A percentile compares a stretch with the other conserved stretches of the same genome.
Conservation (phyloP, 2,888 invertebrate species). For the Allophyes oxyacanthae region DNA sequence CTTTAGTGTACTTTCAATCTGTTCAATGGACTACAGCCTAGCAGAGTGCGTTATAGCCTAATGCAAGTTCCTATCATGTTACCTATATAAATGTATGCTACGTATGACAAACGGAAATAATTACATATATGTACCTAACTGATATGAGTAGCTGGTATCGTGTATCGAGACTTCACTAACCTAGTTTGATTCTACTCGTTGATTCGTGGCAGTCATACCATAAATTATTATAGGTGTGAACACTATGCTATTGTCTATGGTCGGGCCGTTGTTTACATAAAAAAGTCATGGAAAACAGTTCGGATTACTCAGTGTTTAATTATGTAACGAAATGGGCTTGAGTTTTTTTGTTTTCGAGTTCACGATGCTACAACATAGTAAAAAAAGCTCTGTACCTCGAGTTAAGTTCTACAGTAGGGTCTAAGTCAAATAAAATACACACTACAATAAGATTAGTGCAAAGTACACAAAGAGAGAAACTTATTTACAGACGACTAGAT, state of each 20-base stretch:
- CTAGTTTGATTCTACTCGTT: conserved; percentile 39
- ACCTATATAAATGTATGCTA: conserved; percentile 34
- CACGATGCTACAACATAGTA: no score
- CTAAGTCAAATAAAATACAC: no score
- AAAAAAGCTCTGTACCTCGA: no score
- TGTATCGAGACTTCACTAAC: conserved; percentile 49
- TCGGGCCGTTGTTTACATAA: conserved; percentile 20
- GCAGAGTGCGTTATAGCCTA: conserved; percentile 38
- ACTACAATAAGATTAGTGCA: no score
- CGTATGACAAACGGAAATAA: conserved; percentile 48
- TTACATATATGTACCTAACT: conserved; percentile 24
- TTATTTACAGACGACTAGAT: no score
- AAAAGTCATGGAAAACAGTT: conserved; percentile 9
- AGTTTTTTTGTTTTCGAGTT: no score
- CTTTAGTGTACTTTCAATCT: conserved; percentile 27
- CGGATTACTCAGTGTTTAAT: background rate
- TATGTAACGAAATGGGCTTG: no score
- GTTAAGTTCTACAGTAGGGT: no score
- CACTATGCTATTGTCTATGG: conserved; percentile 36
- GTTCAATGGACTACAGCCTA: conserved; percentile 9
- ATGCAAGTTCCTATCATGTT: conserved; percentile 30
- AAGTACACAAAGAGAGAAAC: no score
- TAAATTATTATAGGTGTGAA: conserved; percentile 34
- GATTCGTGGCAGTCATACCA: conserved; percentile 26
- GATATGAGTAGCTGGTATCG: conserved; percentile 40